phyloP scores from a whole-genome alignment of 2,113 vertebrate genomes.

The Polyodon spathula region DNA sequence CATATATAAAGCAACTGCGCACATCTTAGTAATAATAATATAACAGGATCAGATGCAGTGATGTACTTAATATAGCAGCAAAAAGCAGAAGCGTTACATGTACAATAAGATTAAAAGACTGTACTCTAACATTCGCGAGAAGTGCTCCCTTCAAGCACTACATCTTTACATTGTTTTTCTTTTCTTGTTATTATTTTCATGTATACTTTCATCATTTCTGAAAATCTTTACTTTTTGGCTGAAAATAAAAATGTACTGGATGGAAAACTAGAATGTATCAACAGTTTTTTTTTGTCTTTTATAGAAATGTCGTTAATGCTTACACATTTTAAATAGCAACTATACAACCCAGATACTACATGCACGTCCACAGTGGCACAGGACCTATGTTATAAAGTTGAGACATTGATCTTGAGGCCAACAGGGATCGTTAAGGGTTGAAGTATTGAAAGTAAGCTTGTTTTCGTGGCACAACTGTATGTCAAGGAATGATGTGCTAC shows the following conservation, averaged over 20 bases:
- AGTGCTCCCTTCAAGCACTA: slow-evolving; percentile 45
- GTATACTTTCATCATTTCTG: slow-evolving; percentile 1
- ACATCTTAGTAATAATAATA: slow-evolving; percentile 47
- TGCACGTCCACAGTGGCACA: slow-evolving; percentile 57
- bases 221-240: slow-evolving; percentile 23
- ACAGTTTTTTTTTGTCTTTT: background rate
- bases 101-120: slow-evolving; percentile 52
- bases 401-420: background rate
- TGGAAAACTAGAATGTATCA: background rate
- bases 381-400: background rate
- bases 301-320: background rate
- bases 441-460: slow-evolving; percentile 5
- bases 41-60: slow-evolving; percentile 51
- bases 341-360: slow-evolving; percentile 56
- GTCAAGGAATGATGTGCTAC: slow-evolving; percentile 58
- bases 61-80: slow-evolving; percentile 49
- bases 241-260: slow-evolving; percentile 3
- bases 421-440: background rate
- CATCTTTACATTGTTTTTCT: slow-evolving; percentile 21
- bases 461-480: slow-evolving; percentile 47
- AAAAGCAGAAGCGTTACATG: slow-evolving; percentile 45
- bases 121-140: slow-evolving; percentile 43
- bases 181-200: background rate
- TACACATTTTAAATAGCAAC: slow-evolving; percentile 15
- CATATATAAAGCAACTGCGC: slow-evolving; percentile 59